Percentiles rank a stretch among this genome's conserved stretches.
Evolutionary conservation across 2,797 vertebrate species (phyloP).

Genomic region (Octomys mimax): DNA sequence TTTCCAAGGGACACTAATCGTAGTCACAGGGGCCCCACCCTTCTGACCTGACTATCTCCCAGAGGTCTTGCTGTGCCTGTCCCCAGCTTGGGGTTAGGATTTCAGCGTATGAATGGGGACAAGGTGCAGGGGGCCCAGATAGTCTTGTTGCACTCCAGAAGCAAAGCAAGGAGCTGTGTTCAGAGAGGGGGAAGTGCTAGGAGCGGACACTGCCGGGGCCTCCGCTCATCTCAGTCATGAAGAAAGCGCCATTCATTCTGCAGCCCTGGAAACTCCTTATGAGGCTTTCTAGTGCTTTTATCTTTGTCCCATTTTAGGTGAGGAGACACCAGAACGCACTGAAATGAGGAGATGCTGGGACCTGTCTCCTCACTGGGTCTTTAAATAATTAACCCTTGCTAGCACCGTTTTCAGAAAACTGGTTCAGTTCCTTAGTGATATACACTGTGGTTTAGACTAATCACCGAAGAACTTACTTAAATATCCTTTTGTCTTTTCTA

Average conservation of each 20-base stretch:
- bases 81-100: neutral
- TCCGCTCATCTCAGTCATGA: neutral
- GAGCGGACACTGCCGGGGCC: rapidly evolving
- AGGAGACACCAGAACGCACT: neutral
- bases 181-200: neutral
- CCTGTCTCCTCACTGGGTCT: neutral
- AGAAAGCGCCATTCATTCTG: neutral
- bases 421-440: neutral
- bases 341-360: neutral
- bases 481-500: slow-evolving; percentile 18
- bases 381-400: neutral
- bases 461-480: slow-evolving; percentile 38
- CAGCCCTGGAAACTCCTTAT: neutral
- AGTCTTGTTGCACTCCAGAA: neutral
- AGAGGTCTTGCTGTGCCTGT: neutral
- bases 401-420: slow-evolving; percentile 5
- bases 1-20: neutral
- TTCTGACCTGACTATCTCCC: neutral
- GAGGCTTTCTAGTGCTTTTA: neutral
- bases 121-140: neutral
- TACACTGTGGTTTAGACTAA: slow-evolving; percentile 27
- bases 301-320: neutral
- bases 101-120: neutral
- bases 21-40: neutral
- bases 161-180: neutral